Evolutionary conservation across 2,797 vertebrate genomes (phyloP).

Genomic region (Pseudopleuronectes americanus): DNA sequence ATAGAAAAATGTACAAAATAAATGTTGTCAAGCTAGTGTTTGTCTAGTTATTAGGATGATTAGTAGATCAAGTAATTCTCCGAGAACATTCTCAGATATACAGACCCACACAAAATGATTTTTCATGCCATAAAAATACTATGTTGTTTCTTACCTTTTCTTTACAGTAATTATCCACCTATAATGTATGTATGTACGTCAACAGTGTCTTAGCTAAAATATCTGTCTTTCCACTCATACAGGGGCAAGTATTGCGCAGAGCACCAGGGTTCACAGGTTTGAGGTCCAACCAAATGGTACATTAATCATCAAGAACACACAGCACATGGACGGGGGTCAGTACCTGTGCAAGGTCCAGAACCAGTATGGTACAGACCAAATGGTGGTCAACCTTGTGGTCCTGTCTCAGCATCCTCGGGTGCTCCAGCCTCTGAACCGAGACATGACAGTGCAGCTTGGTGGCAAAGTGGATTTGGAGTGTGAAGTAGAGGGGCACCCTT

Average conservation of each 20-base stretch:
- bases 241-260: constrained; percentile 87
- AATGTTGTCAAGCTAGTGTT: too few relatives aligned
- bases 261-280: constrained; percentile 85
- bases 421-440: constrained; percentile 83
- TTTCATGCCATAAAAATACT: too few relatives aligned
- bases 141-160: too few relatives aligned
- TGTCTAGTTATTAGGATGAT: too few relatives aligned
- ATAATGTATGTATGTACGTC: neutral
- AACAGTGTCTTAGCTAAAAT: neutral
- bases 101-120: too few relatives aligned
- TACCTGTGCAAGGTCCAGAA: constrained; percentile 91
- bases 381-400: constrained; percentile 81
- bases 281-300: constrained; percentile 90
- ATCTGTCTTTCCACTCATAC: constrained; percentile 1
- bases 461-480: constrained; percentile 86
- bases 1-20: too few relatives aligned
- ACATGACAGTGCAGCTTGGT: constrained; percentile 85
- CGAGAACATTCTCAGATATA: too few relatives aligned
- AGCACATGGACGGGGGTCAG: constrained; percentile 87
- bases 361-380: constrained; percentile 84
- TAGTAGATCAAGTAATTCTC: too few relatives aligned
- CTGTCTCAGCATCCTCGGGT: constrained; percentile 83
- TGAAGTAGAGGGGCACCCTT: constrained; percentile 84
- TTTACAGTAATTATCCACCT: neutral
- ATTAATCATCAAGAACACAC: constrained; percentile 84